phyloP scores from a whole-genome alignment of 2,888 invertebrate genomes.

The Ectemnius cavifrons region DNA sequence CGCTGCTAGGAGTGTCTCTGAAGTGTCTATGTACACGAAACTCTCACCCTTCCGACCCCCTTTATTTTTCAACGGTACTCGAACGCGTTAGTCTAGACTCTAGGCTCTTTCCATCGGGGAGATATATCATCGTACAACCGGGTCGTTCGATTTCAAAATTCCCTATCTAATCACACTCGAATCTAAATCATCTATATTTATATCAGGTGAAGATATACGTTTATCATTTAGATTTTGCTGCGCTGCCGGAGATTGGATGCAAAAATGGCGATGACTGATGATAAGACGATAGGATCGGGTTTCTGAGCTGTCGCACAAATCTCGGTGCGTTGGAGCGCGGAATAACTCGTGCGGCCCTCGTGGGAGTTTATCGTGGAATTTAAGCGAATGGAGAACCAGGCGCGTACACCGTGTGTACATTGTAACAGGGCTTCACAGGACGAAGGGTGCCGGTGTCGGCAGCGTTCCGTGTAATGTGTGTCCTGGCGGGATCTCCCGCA shows the following conservation, averaged over 20 bases:
- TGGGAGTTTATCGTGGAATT: slow-evolving; percentile 51
- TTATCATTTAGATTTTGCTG: no score
- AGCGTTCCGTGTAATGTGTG: slow-evolving; percentile 62
- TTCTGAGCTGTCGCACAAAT: slow-evolving; percentile 2
- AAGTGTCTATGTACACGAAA: neutral
- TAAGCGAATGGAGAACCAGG: slow-evolving; percentile 36
- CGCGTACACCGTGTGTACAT: slow-evolving; percentile 47
- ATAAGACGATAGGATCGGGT: neutral
- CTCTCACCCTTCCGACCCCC: slow-evolving; percentile 1
- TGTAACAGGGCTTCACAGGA: slow-evolving; percentile 49
- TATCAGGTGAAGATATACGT: no score
- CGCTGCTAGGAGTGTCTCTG: slow-evolving; percentile 3
- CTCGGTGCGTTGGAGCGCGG: neutral
- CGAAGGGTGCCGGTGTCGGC: slow-evolving; percentile 59
- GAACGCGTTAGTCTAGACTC: neutral
- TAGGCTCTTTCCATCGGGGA: no score
- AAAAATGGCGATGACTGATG: neutral
- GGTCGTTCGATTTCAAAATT: no score
- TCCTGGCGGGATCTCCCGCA: slow-evolving; percentile 49
- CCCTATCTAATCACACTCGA: no score
- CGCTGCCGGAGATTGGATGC: no score
- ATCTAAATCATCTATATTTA: no score
- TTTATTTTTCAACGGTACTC: neutral
- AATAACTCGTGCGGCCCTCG: slow-evolving; percentile 19
- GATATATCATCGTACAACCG: no score